Evolutionary conservation across 1,140 invertebrate species (phyloP).

Genomic region (Dendroctonus ponderosae): DNA sequence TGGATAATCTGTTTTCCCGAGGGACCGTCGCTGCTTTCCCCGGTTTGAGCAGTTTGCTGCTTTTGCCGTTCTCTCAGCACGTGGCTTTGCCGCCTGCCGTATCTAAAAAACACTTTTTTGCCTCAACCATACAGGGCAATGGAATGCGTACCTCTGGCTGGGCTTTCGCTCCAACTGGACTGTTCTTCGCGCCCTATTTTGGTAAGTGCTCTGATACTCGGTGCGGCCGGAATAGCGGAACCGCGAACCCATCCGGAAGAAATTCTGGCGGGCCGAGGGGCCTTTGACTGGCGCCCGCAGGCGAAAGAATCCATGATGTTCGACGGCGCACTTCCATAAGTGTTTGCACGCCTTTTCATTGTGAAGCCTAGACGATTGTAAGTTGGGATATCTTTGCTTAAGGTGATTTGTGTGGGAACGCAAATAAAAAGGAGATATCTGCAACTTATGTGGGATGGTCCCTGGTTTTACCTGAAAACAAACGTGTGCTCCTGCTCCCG

Average conservation of each 20-base stretch:
- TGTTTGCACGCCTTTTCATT: constrained; percentile 99
- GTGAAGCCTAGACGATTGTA: constrained; percentile 59
- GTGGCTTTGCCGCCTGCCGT: constrained; percentile 76
- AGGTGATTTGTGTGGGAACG: no score
- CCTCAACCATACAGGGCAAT: constrained; percentile 44
- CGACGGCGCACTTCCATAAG: constrained; percentile 98
- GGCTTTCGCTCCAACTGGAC: constrained; percentile 94
- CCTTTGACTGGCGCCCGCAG: constrained; percentile 87
- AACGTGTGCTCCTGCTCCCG: constrained; percentile 92
- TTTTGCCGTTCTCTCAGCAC: constrained; percentile 64
- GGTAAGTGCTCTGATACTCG: constrained; percentile 92
- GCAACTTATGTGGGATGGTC: no score
- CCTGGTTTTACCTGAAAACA: constrained; percentile 64
- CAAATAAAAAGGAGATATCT: no score
- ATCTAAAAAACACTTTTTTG: constrained; percentile 69
- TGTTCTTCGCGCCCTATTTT: constrained; percentile 82
- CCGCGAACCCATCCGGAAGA: constrained; percentile 94
- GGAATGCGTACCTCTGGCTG: constrained; percentile 76
- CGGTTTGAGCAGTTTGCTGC: constrained; percentile 40
- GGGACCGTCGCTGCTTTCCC: constrained; percentile 12
- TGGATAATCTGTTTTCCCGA: constrained; percentile 22
- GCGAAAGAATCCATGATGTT: constrained; percentile 98
- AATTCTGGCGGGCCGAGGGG: constrained; percentile 86
- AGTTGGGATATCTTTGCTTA: no score
- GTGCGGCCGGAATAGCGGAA: constrained; percentile 94